These are phyloP conservation scores for Drosophila kurseongensis DNA, from an alignment of 1,140 invertebrate genomes.

Conservation along the genomic window DNA sequence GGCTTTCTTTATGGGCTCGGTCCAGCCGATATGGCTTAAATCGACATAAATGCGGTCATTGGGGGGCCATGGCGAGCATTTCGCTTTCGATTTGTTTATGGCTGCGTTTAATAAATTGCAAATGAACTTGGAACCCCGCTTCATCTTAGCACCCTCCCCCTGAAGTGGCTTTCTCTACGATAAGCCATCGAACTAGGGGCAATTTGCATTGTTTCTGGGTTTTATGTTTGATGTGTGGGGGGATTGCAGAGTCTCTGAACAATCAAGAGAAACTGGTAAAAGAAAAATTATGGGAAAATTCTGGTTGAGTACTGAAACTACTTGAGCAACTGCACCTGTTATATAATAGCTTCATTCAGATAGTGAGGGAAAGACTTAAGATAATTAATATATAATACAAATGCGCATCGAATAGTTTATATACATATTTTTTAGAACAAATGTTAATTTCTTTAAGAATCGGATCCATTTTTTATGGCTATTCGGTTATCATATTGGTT, in stretches of 20 bases:
- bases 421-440: too few relatives aligned
- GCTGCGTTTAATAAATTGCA: constrained; percentile 75
- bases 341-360: too few relatives aligned
- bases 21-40: constrained; percentile 61
- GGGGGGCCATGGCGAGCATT: constrained; percentile 46
- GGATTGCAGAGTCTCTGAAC: constrained; percentile 17
- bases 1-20: constrained; percentile 29
- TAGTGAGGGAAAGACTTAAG: too few relatives aligned
- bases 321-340: background rate
- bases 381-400: too few relatives aligned
- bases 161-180: constrained; percentile 32
- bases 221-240: constrained; percentile 14
- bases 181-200: constrained; percentile 35
- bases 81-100: constrained; percentile 80
- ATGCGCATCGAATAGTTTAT: too few relatives aligned
- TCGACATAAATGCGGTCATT: constrained; percentile 70
- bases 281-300: constrained; percentile 13
- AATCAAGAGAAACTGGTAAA: constrained; percentile 22
- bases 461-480: too few relatives aligned
- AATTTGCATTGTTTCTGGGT: constrained; percentile 42
- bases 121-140: constrained; percentile 58
- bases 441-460: too few relatives aligned
- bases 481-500: too few relatives aligned
- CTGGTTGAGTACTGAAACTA: constrained; percentile 6
- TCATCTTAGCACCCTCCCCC: background rate